A percentile compares a stretch with the other conserved stretches of the same genome.
Evolutionary conservation across 2,113 vertebrate species (phyloP).

Genomic region (Perca fluviatilis): DNA sequence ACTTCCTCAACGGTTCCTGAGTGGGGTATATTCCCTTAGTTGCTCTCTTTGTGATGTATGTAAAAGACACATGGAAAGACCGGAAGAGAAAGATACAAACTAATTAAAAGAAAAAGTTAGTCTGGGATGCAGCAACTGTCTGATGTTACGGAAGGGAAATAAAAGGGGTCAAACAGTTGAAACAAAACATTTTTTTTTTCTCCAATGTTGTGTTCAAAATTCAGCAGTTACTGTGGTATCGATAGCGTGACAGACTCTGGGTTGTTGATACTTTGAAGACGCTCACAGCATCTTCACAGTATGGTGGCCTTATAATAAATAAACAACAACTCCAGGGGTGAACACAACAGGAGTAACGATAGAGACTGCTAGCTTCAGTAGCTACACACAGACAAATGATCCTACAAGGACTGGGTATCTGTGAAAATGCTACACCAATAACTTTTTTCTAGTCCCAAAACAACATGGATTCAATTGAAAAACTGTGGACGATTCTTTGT

Average conservation of each 20-base stretch:
- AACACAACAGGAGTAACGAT: slow-evolving; percentile 59
- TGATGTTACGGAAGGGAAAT: slow-evolving; percentile 35
- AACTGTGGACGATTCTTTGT: slow-evolving; percentile 68
- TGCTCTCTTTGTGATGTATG: slow-evolving; percentile 31
- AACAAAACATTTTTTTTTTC: slow-evolving; percentile 48
- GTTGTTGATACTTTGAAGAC: slow-evolving; percentile 86
- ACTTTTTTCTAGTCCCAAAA: slow-evolving; percentile 58
- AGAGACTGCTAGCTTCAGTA: slow-evolving; percentile 71
- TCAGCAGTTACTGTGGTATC: slow-evolving; percentile 59
- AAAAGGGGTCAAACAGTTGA: slow-evolving; percentile 38
- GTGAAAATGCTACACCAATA: slow-evolving; percentile 53
- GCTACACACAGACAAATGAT: slow-evolving; percentile 59
- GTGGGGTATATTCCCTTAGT: slow-evolving; percentile 15
- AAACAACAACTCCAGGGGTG: slow-evolving; percentile 78
- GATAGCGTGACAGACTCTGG: slow-evolving; percentile 76
- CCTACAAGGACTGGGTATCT: slow-evolving; percentile 60
- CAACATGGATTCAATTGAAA: slow-evolving; percentile 43
- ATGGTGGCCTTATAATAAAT: slow-evolving; percentile 89
- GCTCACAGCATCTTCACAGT: slow-evolving; percentile 77
- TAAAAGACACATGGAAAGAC: slow-evolving; percentile 15
- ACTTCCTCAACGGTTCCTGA: slow-evolving; percentile 34
- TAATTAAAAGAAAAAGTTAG: slow-evolving; percentile 40
- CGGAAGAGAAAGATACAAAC: slow-evolving; percentile 18
- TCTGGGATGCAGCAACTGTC: slow-evolving; percentile 27
- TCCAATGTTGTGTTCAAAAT: slow-evolving; percentile 58